phyloP scores from a whole-genome alignment of 2,888 invertebrate genomes.

The Disparrhopalites patrizii region DNA sequence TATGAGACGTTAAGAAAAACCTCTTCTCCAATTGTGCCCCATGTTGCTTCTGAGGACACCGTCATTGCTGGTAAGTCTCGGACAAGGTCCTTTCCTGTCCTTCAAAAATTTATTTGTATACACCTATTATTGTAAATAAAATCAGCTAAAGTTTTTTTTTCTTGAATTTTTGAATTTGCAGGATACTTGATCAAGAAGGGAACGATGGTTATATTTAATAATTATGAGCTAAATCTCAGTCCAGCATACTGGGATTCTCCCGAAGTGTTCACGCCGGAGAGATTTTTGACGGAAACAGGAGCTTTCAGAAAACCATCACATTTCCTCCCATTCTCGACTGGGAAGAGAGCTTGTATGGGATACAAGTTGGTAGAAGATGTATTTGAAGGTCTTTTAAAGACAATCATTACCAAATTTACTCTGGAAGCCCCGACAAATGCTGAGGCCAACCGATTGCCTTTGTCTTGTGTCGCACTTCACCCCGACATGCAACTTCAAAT shows the following conservation, averaged over 20 bases:
- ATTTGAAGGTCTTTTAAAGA: slow-evolving; percentile 52
- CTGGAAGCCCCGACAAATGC: slow-evolving; percentile 26
- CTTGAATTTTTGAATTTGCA: slow-evolving; percentile 46
- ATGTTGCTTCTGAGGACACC: slow-evolving; percentile 74
- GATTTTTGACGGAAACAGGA: slow-evolving; percentile 62
- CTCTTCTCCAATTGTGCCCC: slow-evolving; percentile 85
- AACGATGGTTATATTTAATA: slow-evolving; percentile 78
- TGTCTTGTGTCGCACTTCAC: slow-evolving; percentile 46
- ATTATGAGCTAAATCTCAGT: slow-evolving; percentile 72
- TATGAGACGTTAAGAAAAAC: slow-evolving; percentile 73
- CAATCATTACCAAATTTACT: slow-evolving; percentile 41
- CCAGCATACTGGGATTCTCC: slow-evolving; percentile 70
- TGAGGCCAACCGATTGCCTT: slow-evolving; percentile 37
- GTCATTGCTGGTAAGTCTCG: slow-evolving; percentile 63
- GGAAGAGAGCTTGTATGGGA: slow-evolving; percentile 80
- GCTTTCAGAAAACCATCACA: slow-evolving; percentile 63
- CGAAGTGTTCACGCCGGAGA: slow-evolving; percentile 66
- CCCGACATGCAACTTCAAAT: slow-evolving; percentile 41
- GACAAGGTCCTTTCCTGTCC: too few relatives aligned
- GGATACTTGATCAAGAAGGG: slow-evolving; percentile 71
- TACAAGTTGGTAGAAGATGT: slow-evolving; percentile 73
- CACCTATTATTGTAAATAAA: background rate
- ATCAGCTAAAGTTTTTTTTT: background rate
- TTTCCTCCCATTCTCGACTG: slow-evolving; percentile 80
- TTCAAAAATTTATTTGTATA: too few relatives aligned